Evolutionary conservation across 2,797 vertebrate species (phyloP), one percentile per base, ranked within the genome.

Genomic region (Corythornis leucogaster): DNA sequence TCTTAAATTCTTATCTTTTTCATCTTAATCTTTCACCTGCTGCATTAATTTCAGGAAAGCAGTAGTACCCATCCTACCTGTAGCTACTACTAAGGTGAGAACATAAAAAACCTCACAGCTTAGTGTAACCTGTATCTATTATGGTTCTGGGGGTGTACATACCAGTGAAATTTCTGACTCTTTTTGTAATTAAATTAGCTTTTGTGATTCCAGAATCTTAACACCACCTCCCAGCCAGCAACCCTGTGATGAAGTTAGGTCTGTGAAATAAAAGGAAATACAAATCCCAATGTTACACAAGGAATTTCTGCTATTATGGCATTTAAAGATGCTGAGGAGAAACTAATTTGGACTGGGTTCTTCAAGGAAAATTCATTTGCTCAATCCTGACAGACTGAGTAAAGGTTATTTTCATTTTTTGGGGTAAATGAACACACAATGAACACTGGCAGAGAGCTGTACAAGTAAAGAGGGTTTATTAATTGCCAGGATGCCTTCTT

Each of bases 191-290:
- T 70, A 89, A 77, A n/a, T 35, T 35, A 74, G 64, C 71, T 89
- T 80, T 82, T 85, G 58, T 92, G 87, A 91, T 89, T 40, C 64
- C 54, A 80, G 68, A 77, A 87, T 83, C 79, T 93, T 93, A 85
- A 69, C 67, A 89, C 85, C 70, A 73, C 43, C 67, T 83, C 69
- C 70, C 85, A 80, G 51, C 67, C 80, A 78, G 59, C 87, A 83
- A 89, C 51, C 35, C 46, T 66, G 12, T 77, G 83, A 78, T 83
- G 66, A 77, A 71, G 67, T 81, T 63, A 80, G 50, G 51, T 85
- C 66, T 82, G 62, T 61, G 54, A 88, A 87, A 80, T 78, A 85
- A 92, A 83, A 85, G 61, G 40, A 77, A 91, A 67, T 38, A 55
- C 30, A 84, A 15, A 62, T 80, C 53, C 73, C 78, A 25, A 75